These are phyloP conservation scores for Saturnia japonica DNA, from an alignment of 2,888 invertebrate species.

Conservation along the genomic window DNA sequence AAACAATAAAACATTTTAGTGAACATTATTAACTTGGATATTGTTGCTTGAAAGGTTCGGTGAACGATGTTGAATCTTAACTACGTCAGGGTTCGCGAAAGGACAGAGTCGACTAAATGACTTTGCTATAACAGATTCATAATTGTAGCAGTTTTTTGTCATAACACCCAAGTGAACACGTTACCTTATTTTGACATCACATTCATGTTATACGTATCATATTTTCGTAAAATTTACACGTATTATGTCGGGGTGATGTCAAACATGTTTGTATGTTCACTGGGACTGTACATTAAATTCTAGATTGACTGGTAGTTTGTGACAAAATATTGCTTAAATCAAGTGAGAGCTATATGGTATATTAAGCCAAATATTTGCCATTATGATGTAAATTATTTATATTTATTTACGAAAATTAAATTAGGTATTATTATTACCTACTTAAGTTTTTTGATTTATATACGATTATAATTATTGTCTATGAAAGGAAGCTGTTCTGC, in stretches of 20 bases:
- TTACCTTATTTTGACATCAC: too few relatives aligned
- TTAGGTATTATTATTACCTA: constrained; percentile 35
- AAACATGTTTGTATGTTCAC: too few relatives aligned
- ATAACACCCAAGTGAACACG: too few relatives aligned
- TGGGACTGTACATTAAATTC: constrained; percentile 24
- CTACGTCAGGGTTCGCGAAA: background rate
- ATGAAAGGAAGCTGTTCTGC: constrained; percentile 69
- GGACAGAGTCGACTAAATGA: constrained; percentile 5
- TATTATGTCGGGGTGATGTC: too few relatives aligned
- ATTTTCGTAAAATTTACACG: too few relatives aligned
- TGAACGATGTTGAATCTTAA: background rate
- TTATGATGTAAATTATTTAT: constrained; percentile 68
- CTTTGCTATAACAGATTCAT: constrained; percentile 11
- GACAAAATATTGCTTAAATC: constrained; percentile 21
- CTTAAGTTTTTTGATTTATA: constrained; percentile 25
- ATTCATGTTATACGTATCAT: too few relatives aligned
- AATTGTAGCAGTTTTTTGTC: constrained; percentile 28
- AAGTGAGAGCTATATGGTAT: constrained; percentile 47
- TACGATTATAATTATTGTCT: constrained; percentile 20
- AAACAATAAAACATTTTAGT: constrained; percentile 24
- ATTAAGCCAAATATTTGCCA: constrained; percentile 81
- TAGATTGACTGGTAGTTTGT: constrained; percentile 13
- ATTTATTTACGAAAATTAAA: constrained; percentile 55
- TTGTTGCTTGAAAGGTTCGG: background rate
- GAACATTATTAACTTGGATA: background rate